Evolutionary conservation across 2,797 vertebrate species (phyloP), one percentile per base, ranked within the genome.

Genomic region (Agapornis canus): DNA sequence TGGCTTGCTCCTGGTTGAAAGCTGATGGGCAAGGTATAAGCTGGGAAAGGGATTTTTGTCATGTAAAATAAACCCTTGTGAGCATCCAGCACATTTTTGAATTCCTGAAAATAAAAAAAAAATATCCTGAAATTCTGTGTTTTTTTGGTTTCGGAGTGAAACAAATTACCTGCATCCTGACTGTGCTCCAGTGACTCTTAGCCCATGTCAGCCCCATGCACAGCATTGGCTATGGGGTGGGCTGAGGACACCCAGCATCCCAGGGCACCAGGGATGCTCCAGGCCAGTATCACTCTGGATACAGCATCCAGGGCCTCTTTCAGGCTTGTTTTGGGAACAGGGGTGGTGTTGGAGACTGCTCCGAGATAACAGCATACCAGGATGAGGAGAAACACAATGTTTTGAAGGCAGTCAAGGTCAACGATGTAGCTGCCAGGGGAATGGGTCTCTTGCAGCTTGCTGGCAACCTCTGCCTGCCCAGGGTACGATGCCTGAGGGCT

Each of bases 251-350:
- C 26, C 26, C 3, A 0, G n/a, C 60, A 14, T 32, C 45, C 35
- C 0, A 0, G 23, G 27, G 7, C 1, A 6, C 45, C 20, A 35
- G 39, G 51, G 17, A 35, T 1, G 1, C 25, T 47, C 32, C 29
- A 9, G 78, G 22, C 32, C 7, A 2, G 13, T 4, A 25, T 9
- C 26, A 23, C 57, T 8, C 37, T 25, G 32, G 14, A 25, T 4
- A 0, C 47, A 56, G 26, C 49, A 27, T 10, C 26, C 6, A 0
- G 19, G 26, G 22, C 64, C 32, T 77, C 1, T 3, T 35, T 70
- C 9, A 21, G 56, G 29, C 32, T 47, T 40, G 29, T 70, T 79
- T 64, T 48, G 49, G 43, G 57, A 86, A 16, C 0, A 0, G 35
- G 11, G 27, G 8, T 64, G 31, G 17, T 35, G 49, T 5, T 57